phyloP scores from a whole-genome alignment of 2,888 invertebrate genomes.

The Panorpa germanica region DNA sequence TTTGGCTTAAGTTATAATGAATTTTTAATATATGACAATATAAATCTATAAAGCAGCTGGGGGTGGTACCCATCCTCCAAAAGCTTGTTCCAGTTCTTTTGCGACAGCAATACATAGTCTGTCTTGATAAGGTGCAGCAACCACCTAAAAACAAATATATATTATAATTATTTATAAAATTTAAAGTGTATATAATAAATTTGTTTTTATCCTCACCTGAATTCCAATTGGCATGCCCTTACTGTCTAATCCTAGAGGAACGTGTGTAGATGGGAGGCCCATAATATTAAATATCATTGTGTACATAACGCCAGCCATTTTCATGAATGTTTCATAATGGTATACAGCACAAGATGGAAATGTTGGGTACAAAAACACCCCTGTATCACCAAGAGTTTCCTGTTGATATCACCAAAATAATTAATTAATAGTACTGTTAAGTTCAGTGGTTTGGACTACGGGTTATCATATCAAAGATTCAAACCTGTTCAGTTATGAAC shows the following conservation, averaged over 20 bases:
- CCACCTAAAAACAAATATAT: constrained; percentile 29
- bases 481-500: constrained; percentile 10
- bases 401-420: constrained; percentile 16
- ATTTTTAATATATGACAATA: too few species aligned
- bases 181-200: constrained; percentile 3
- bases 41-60: constrained; percentile 10
- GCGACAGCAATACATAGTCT: constrained; percentile 66
- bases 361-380: constrained; percentile 56
- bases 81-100: constrained; percentile 49
- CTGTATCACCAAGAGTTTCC: constrained; percentile 43
- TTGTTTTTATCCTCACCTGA: constrained; percentile 31
- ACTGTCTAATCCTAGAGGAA: constrained; percentile 43
- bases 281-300: constrained; percentile 49
- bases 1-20: too few species aligned
- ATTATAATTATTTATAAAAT: too few species aligned
- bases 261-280: constrained; percentile 54
- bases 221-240: constrained; percentile 56
- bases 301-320: constrained; percentile 38
- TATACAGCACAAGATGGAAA: constrained; percentile 41
- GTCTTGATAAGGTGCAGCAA: constrained; percentile 59
- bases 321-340: constrained; percentile 39
- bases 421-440: constrained; percentile 1
- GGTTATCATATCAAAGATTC: constrained; percentile 10
- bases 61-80: constrained; percentile 66
- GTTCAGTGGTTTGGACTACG: constrained; percentile 1